These are phyloP conservation scores for Brachypalpus laphriformis DNA, from an alignment of 2,888 invertebrate species.

Conservation along the genomic window DNA sequence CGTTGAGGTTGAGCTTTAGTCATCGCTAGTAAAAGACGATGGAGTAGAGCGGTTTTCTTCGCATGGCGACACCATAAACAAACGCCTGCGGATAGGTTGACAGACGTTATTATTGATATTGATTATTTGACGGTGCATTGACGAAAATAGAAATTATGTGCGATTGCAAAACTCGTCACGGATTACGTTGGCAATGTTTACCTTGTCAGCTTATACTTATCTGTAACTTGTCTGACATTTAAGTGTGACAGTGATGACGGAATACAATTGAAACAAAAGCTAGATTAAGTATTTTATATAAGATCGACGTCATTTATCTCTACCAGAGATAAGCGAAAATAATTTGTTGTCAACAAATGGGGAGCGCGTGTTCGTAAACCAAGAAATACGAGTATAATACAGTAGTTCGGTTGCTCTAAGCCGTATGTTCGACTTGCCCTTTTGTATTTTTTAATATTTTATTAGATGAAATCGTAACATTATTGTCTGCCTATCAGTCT, in stretches of 20 bases:
- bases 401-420: too few relatives aligned
- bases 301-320: not conserved
- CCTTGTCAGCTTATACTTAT: not conserved
- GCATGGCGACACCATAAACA: not conserved
- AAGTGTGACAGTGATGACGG: not conserved
- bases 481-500: too few relatives aligned
- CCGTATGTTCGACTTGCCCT: too few relatives aligned
- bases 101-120: not conserved
- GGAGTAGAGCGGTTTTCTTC: not conserved
- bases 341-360: not conserved
- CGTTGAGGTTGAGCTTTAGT: conserved; percentile 16
- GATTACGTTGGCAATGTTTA: not conserved
- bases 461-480: too few relatives aligned
- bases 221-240: not conserved
- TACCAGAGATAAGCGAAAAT: not conserved
- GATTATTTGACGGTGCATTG: not conserved
- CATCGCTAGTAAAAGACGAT: not conserved
- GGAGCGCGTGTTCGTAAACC: not conserved
- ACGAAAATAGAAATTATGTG: conserved; percentile 15
- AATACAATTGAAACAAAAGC: too few relatives aligned
- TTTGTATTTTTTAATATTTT: too few relatives aligned
- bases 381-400: too few relatives aligned
- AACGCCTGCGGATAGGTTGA: not conserved
- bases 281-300: not conserved
- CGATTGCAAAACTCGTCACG: not conserved